These are phyloP conservation scores for Telmatochromis sp. DNA, from an alignment of 2,113 vertebrate genomes.

Conservation along the genomic window DNA sequence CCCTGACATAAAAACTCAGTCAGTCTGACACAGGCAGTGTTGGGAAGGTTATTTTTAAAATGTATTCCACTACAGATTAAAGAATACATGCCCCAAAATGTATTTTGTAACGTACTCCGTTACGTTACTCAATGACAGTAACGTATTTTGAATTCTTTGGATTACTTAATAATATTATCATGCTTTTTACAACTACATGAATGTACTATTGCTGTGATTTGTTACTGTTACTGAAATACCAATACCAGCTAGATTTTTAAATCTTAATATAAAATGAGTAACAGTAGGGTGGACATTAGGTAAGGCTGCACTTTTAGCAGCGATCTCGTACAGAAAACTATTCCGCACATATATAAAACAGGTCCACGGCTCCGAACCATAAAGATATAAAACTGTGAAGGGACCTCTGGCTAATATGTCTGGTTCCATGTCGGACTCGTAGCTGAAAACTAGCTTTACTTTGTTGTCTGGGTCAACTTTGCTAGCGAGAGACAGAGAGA, in stretches of 20 bases:
- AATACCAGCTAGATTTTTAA: background rate
- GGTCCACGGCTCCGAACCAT: background rate
- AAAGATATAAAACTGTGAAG: background rate
- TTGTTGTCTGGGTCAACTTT: too few species aligned
- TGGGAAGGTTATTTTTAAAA: background rate
- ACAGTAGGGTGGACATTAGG: background rate
- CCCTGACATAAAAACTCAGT: background rate
- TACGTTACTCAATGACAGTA: background rate
- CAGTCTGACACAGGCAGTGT: background rate
- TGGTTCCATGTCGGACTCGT: rapidly evolving
- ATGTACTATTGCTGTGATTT: background rate
- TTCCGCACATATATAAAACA: rapidly evolving
- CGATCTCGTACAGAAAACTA: background rate
- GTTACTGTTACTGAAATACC: background rate
- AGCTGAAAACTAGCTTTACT: too few species aligned
- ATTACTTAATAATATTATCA: background rate
- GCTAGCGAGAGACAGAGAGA: rapidly evolving
- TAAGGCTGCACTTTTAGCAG: background rate
- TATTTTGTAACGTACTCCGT: background rate
- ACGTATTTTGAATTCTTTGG: background rate
- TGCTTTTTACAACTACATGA: background rate
- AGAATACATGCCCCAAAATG: background rate
- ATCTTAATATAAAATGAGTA: background rate
- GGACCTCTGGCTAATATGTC: too few species aligned
- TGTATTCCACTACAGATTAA: background rate